Evolutionary conservation across 2,888 invertebrate species (phyloP).

Genomic region (Habroteleia sp.): DNA sequence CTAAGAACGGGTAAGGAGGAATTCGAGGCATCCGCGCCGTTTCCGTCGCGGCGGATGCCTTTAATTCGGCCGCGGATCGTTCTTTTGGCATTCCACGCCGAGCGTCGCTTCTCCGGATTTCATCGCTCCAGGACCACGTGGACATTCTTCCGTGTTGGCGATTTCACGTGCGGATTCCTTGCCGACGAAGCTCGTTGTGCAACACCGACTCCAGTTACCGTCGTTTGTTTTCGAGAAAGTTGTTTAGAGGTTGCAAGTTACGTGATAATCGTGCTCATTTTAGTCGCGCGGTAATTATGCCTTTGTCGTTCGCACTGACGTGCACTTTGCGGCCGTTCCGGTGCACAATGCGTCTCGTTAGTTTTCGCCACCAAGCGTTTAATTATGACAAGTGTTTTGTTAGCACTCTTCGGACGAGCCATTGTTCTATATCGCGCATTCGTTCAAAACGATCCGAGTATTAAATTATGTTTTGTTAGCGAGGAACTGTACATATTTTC

Average conservation of each 20-base stretch:
- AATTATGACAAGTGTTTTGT: no score
- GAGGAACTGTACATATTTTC: no score
- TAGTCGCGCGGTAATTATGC: not conserved
- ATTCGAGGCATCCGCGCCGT: conserved; percentile 65
- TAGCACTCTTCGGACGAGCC: no score
- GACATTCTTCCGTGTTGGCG: conserved; percentile 50
- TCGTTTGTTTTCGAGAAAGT: conserved; percentile 26
- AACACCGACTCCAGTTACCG: conserved; percentile 5
- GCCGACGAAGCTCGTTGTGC: conserved; percentile 2
- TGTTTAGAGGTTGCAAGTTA: conserved; percentile 12
- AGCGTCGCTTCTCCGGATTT: conserved; percentile 13
- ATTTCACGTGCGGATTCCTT: conserved; percentile 33
- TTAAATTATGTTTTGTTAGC: no score
- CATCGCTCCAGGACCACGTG: conserved; percentile 40
- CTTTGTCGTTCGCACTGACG: conserved; percentile 1
- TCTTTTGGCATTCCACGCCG: conserved; percentile 28
- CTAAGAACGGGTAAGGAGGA: conserved; percentile 38
- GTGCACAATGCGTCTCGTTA: no score
- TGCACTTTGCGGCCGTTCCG: no score
- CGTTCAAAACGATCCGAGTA: no score
- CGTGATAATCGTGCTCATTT: conserved; percentile 5
- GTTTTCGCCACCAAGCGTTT: no score
- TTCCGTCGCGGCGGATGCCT: conserved; percentile 66
- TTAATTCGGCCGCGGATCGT: conserved; percentile 54
- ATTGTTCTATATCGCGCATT: no score